Evolutionary conservation across 2,797 vertebrate genomes (phyloP), one percentile per base, ranked within the genome.

Genomic region (Ctenosaura bakeri): DNA sequence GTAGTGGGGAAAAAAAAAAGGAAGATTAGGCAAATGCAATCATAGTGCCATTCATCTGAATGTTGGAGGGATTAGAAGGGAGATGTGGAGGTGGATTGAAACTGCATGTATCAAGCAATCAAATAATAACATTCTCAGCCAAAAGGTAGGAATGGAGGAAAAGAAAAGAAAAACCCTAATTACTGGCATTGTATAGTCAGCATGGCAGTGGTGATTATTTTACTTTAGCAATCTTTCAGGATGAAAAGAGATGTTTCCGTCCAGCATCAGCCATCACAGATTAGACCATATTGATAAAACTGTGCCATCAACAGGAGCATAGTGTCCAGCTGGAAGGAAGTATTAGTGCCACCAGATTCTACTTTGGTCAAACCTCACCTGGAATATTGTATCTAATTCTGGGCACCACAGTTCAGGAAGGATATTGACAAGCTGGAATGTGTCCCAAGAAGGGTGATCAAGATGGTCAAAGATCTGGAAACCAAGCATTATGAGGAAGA

Each of bases 1-100:
- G 71, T 79, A 77, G 56, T 0, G 42, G 46, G 13, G 26, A 5
- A 50, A 66, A 24, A 26, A 10, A 12, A 46, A 46, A 42, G 22
- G 22, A 62, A n/a, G 69, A 83, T 83, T 66, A 90, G 59, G n/a
- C 71, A 69, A 87, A 87, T 83, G 71, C 46, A 90, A 90, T 90
- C 85, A 90, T 83, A 42, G 46, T 50, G 76, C 79, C 46, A 77
- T 90, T 87, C 79, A 83, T 69, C n/a, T n/a, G 50, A 38, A 52
- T 52, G 71, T 76, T 14, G 35, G 32, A 20, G 59, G 18, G 59
- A 18, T 62, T 62, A 22, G 59, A 26, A 16, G 6, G 10, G 3
- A 10, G 6, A 20, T 24, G 6, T 50, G 29, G 24, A 32, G 29
- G 3, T 54, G 13, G 52, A 77, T 84, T 24, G 22, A 77, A 52